Evolutionary conservation across 2,113 vertebrate genomes (phyloP).

Genomic region (Perognathus longimembris): DNA sequence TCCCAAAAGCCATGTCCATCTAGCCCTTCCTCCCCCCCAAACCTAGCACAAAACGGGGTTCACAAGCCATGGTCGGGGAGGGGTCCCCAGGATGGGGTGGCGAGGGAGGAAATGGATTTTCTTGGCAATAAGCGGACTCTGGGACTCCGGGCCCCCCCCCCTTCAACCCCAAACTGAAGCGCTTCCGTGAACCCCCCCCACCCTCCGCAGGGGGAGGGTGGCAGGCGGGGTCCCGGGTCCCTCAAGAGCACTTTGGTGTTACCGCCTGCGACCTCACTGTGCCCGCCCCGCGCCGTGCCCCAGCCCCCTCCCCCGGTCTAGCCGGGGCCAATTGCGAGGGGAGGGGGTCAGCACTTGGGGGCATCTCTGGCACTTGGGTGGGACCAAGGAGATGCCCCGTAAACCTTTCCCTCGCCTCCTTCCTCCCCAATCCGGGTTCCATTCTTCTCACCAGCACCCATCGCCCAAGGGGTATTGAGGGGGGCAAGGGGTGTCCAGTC

Average conservation of each 20-base stretch:
- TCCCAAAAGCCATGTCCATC: slow-evolving; percentile 82
- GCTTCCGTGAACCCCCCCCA: slow-evolving; percentile 80
- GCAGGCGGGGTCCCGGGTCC: slow-evolving; percentile 79
- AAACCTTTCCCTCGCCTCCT: slow-evolving; percentile 65
- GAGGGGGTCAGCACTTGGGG: slow-evolving; percentile 74
- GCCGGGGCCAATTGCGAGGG: slow-evolving; percentile 41
- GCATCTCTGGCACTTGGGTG: slow-evolving; percentile 80
- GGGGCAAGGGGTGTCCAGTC: slow-evolving; percentile 82
- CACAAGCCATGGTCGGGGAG: slow-evolving; percentile 82
- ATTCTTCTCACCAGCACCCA: slow-evolving; percentile 84
- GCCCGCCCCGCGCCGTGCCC: slow-evolving; percentile 73
- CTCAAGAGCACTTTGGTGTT: slow-evolving; percentile 80
- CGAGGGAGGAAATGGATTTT: slow-evolving; percentile 76
- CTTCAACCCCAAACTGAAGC: slow-evolving; percentile 79
- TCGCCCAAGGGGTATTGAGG: slow-evolving; percentile 81
- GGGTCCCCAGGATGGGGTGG: not conserved
- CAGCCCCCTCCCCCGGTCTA: slow-evolving; percentile 64
- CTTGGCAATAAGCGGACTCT: slow-evolving; percentile 82
- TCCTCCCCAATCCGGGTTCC: slow-evolving; percentile 73
- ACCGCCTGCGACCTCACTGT: slow-evolving; percentile 82
- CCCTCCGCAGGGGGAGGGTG: slow-evolving; percentile 74
- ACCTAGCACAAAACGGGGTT: slow-evolving; percentile 83
- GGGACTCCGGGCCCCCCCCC: slow-evolving; percentile 73
- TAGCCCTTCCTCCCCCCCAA: slow-evolving; percentile 75
- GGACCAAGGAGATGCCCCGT: slow-evolving; percentile 78